Evolutionary conservation across 2,888 invertebrate species (phyloP).

Genomic region (Dolichomitus sp.): DNA sequence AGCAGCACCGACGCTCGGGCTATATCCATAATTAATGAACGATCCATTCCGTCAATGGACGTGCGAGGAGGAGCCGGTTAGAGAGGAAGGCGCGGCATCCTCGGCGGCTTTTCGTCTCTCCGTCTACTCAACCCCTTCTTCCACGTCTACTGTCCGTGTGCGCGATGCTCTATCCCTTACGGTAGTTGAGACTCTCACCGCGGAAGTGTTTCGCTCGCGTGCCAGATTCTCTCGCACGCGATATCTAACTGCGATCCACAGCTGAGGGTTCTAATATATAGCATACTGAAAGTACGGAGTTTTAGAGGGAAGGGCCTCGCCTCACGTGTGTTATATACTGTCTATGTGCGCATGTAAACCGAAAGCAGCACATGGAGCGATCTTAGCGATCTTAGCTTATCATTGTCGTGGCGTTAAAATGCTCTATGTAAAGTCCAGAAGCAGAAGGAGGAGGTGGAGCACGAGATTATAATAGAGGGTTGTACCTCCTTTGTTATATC

Average conservation of each 20-base stretch:
- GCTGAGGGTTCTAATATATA: constrained; percentile 48
- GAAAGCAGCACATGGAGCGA: constrained; percentile 46
- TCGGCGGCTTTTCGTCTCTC: constrained; percentile 20
- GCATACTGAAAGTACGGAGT: constrained; percentile 6
- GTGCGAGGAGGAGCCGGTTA: constrained; percentile 65
- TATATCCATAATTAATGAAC: constrained; percentile 77
- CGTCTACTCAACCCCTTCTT: constrained; percentile 1
- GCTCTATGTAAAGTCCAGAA: constrained; percentile 17
- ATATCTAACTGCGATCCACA: constrained; percentile 45
- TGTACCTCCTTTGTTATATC: constrained; percentile 30
- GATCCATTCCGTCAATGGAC: constrained; percentile 72
- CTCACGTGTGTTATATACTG: constrained; percentile 23
- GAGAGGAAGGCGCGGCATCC: constrained; percentile 57
- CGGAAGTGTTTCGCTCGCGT: constrained; percentile 70
- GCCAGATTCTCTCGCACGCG: constrained; percentile 63
- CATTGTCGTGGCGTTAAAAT: constrained; percentile 47
- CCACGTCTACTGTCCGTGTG: background rate
- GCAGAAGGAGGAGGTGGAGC: background rate
- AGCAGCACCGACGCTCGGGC: constrained; percentile 48
- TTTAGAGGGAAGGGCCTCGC: constrained; percentile 26
- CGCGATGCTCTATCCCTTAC: constrained; percentile 50
- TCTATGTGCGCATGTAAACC: constrained; percentile 33
- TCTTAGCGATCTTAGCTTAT: constrained; percentile 59
- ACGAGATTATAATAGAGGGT: constrained; percentile 7
- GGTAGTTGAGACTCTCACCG: constrained; percentile 66